Evolutionary conservation across 2,113 vertebrate species (phyloP), one percentile per base, ranked within the genome.

Genomic region (Hyla sarda): DNA sequence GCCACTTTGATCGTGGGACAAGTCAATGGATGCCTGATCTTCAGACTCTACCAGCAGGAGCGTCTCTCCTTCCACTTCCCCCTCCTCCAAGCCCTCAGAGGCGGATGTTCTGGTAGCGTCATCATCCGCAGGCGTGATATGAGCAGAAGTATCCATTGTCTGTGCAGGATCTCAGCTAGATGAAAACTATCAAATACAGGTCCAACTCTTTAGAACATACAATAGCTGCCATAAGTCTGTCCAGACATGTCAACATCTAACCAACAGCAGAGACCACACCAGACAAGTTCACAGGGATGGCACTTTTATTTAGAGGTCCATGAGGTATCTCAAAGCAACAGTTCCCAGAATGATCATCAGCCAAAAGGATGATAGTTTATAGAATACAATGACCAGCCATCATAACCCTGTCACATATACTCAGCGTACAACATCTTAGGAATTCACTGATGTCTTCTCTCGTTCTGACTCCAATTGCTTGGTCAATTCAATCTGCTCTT

Each of bases 41-140:
- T 99, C 97, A 0, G 97, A 98, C 86, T 99, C 97, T 0, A 99
- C 97, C 0, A 99, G 98, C 25, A 99, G 91, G 21, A 99, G 96
- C 0, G 98, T 99, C 90, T 99, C 97, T 0, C 98, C 97, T 91
- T 99, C 98, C 90, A 99, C 98, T 89, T 99, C 98, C 0, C 98
- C 98, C 83, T 99, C 98, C 89, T 99, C 98, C 94, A 99, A 91
- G 0, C 98, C 98, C 88, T 99, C 98, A 0, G 97, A 98, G 17
- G 95, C 95, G 0, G 97, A 97, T 0, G 95, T 96, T 78, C 96
- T 95, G 0, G 96, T 95, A n/a, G 96, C 94, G 87, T 97, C 96
- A 2, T 97, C 96, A 21, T 96, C 97, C 60, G 78, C 37, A 0
- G 94, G 90, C 2, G 94, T 91, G 88, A 94, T 93, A 87, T 97